A percentile compares a stretch with the other conserved stretches of the same genome.
Conservation (phyloP, 2,113 vertebrate genomes). For the Theristicus caerulescens region DNA sequence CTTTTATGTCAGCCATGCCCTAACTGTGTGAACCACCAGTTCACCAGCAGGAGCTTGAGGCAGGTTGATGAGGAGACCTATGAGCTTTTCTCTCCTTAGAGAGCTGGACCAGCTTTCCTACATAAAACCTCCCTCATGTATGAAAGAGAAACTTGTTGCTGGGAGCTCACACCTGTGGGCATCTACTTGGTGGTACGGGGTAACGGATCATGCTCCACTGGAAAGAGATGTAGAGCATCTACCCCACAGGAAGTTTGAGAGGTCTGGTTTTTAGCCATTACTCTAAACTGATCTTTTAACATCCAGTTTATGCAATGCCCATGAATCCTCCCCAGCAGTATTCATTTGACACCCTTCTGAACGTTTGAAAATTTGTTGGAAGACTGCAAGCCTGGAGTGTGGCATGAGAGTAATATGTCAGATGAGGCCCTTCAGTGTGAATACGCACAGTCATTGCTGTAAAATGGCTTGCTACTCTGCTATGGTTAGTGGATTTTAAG, state of each 20-base stretch:
- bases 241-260: neutral
- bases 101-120: neutral
- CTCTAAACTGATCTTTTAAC: neutral
- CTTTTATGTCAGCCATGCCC: neutral
- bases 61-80: neutral
- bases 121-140: neutral
- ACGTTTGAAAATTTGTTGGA: neutral
- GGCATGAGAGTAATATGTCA: rapidly evolving
- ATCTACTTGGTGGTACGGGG: rapidly evolving
- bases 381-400: neutral
- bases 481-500: neutral
- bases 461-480: neutral
- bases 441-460: neutral
- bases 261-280: neutral
- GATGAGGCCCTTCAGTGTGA: neutral
- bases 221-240: neutral
- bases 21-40: neutral
- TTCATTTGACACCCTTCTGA: neutral
- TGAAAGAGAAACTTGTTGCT: neutral
- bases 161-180: neutral
- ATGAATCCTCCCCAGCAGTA: neutral
- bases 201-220: neutral
- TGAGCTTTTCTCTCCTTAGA: neutral
- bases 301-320: neutral
- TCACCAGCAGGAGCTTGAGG: neutral